phyloP scores from a whole-genome alignment of 2,888 invertebrate genomes.

The Trissoscelio sp. region DNA sequence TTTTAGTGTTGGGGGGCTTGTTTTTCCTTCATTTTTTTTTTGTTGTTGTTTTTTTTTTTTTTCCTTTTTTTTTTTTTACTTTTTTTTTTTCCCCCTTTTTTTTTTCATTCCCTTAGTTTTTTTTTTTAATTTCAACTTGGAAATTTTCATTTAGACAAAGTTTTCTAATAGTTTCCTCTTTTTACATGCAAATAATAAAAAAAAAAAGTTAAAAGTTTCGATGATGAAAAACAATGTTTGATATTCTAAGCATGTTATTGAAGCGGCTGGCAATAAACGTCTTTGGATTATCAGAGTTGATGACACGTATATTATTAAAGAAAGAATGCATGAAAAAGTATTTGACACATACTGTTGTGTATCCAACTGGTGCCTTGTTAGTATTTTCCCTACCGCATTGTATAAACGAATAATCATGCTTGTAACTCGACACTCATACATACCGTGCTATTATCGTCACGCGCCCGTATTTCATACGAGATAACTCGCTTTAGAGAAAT shows the following conservation, averaged over 20 bases:
- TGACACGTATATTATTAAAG: constrained; percentile 39
- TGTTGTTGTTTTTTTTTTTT: no score
- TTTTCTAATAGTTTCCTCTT: no score
- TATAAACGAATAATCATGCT: constrained; percentile 62
- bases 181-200: no score
- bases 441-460: constrained; percentile 66
- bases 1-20: no score
- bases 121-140: no score
- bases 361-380: constrained; percentile 58
- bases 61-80: no score
- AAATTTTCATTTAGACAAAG: no score
- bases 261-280: constrained; percentile 5
- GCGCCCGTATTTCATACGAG: constrained; percentile 51
- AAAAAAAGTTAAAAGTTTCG: no score
- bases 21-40: no score
- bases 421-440: constrained; percentile 64
- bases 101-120: no score
- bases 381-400: constrained; percentile 58
- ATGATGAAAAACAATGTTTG: not conserved
- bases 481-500: constrained; percentile 60
- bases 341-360: constrained; percentile 42
- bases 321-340: constrained; percentile 55
- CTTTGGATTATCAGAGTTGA: constrained; percentile 15
- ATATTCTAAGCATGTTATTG: not conserved
- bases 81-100: no score